Evolutionary conservation across 2,113 vertebrate genomes (phyloP), one percentile per base, ranked within the genome.

Genomic region (Dasyurus viverrinus): DNA sequence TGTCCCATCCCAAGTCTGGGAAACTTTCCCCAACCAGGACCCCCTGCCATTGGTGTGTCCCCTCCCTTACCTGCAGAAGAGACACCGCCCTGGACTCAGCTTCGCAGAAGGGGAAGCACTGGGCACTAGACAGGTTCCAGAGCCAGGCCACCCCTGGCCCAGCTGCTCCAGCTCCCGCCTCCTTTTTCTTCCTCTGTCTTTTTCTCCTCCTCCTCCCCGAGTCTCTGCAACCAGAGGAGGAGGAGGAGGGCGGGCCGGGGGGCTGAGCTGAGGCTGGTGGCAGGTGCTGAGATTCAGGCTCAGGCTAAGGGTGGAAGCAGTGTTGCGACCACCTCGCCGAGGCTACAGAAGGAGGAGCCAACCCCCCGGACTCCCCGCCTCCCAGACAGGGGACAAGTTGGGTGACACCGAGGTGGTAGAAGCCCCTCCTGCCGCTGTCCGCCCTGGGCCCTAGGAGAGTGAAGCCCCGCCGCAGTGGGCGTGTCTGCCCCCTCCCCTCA

Each of bases 61-160:
- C 68, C 60, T 90, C 96, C 95, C 97, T 98, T 97, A 98, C 97
- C 97, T 98, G 97, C 96, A 94, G 90, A 92, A 55, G 93, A 89
- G 94, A 93, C 91, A 90, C 96, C 91, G 95, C 97, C 97, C 93
- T 76, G 95, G 92, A 93, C 96, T 89, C 90, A 95, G 60, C 36
- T n/a, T 36, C 30, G 60, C 60, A 1, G 36, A 76, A n/a, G 36
- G 36, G 60, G 60, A 36, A 76, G 30, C 60, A 36, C 60, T 5
- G 60, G 30, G 25, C 60, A n/a, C 60, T n/a, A 76, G 60, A 76
- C 60, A 42, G 68, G 68, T 84, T 84, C 68, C 68, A 42, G 68
- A 84, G 68, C 36, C 68, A 42, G n/a, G 68, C 68, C 60, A n/a
- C 60, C 60, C 60, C 60, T 68, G 60, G 60, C 60, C 60, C 68